A percentile compares a stretch with the other conserved stretches of the same genome.
phyloP scores from a whole-genome alignment of 2,888 invertebrate genomes.

The Clistopyga incitator region DNA sequence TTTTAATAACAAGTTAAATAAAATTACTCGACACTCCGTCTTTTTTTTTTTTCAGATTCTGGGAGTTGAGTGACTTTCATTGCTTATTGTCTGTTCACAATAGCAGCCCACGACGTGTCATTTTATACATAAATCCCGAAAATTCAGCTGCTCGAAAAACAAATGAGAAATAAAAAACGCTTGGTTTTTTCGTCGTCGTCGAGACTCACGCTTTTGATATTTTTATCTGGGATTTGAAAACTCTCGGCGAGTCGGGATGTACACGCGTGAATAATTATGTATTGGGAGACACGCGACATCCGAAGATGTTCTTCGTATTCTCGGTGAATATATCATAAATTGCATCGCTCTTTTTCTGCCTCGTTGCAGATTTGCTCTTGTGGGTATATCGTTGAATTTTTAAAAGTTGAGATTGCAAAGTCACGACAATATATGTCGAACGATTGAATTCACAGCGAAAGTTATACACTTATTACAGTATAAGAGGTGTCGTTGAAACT shows the following conservation, averaged over 20 bases:
- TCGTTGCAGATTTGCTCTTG: conserved; percentile 27
- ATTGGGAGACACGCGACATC: conserved; percentile 33
- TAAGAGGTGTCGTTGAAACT: conserved; percentile 2
- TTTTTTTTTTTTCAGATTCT: conserved; percentile 64
- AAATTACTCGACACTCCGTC: conserved; percentile 57
- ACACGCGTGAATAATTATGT: conserved; percentile 62
- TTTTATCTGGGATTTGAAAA: conserved; percentile 28
- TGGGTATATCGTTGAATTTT: conserved; percentile 25
- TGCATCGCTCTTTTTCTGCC: conserved; percentile 38
- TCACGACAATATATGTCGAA: conserved; percentile 35
- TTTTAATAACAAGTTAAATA: conserved; percentile 43
- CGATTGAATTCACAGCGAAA: conserved; percentile 30
- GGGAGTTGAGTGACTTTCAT: conserved; percentile 75
- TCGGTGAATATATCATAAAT: conserved; percentile 45
- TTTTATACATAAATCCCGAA: conserved; percentile 57
- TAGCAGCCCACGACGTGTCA: conserved; percentile 81
- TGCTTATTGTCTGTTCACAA: conserved; percentile 84
- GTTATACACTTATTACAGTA: conserved; percentile 25
- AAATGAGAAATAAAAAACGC: too few relatives aligned
- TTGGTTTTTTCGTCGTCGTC: conserved; percentile 12
- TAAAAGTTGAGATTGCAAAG: conserved; percentile 21
- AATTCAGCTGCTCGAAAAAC: conserved; percentile 44
- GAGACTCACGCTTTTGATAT: conserved; percentile 41
- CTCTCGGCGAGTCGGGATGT: conserved; percentile 45
- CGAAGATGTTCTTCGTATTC: conserved; percentile 27